Evolutionary conservation across 2,113 vertebrate genomes (phyloP).

Genomic region (Indicator maculatus): DNA sequence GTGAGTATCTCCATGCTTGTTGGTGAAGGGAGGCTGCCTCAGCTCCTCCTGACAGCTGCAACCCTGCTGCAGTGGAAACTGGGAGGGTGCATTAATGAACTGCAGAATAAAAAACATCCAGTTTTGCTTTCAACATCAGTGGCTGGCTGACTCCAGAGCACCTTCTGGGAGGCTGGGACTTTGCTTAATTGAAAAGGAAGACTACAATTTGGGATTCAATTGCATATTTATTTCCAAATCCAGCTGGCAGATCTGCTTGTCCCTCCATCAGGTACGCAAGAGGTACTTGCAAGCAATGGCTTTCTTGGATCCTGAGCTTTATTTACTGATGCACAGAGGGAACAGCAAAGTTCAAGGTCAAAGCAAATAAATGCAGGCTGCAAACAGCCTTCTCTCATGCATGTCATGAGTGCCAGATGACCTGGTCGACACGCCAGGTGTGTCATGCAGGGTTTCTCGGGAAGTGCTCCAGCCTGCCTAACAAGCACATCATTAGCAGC

Average conservation of each 20-base stretch:
- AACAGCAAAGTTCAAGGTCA: background rate
- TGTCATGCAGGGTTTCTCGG: background rate
- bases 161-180: background rate
- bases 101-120: background rate
- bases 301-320: background rate
- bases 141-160: background rate
- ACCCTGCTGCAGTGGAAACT: background rate
- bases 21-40: rapidly evolving
- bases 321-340: background rate
- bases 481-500: rapidly evolving
- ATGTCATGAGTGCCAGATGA: background rate
- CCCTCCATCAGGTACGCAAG: rapidly evolving
- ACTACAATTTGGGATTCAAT: background rate
- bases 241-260: background rate
- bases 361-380: background rate
- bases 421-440: background rate
- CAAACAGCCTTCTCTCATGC: background rate
- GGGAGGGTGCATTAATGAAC: background rate
- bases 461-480: background rate
- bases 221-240: background rate
- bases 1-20: rapidly evolving
- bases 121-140: background rate
- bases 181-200: background rate
- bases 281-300: background rate
- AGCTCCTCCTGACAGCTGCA: rapidly evolving